Percentiles rank a stretch among this genome's conserved stretches.
Conservation (phyloP, 2,113 vertebrate genomes). For the Maccullochella peelii region DNA sequence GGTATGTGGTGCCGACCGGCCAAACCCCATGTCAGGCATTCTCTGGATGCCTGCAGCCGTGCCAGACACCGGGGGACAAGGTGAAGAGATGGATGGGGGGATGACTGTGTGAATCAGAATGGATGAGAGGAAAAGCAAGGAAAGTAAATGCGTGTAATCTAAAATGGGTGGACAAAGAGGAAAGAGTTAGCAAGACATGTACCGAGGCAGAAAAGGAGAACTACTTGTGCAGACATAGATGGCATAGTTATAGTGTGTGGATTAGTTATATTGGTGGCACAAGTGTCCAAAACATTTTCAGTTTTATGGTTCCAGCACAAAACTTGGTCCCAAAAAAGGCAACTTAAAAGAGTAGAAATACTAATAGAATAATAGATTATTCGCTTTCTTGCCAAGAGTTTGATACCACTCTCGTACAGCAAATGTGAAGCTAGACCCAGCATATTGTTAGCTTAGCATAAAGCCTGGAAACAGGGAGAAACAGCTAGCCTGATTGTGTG, state of each 20-base stretch:
- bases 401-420: background rate
- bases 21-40: constrained; percentile 79
- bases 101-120: constrained; percentile 33
- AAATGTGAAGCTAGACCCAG: background rate
- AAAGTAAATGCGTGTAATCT: background rate
- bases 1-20: constrained; percentile 78
- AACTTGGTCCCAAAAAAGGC: background rate
- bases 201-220: background rate
- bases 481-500: background rate
- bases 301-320: background rate
- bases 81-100: constrained; percentile 46
- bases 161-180: background rate
- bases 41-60: constrained; percentile 78
- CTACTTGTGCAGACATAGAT: background rate
- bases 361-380: background rate
- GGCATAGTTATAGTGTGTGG: background rate
- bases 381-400: background rate
- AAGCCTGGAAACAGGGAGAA: background rate
- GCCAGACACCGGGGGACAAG: constrained; percentile 73
- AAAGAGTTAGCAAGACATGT: background rate
- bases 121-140: constrained; percentile 18
- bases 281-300: background rate
- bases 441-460: background rate
- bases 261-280: background rate
- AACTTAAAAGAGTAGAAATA: background rate